phyloP scores from a whole-genome alignment of 2,113 vertebrate species.

The Elephantulus edwardii region DNA sequence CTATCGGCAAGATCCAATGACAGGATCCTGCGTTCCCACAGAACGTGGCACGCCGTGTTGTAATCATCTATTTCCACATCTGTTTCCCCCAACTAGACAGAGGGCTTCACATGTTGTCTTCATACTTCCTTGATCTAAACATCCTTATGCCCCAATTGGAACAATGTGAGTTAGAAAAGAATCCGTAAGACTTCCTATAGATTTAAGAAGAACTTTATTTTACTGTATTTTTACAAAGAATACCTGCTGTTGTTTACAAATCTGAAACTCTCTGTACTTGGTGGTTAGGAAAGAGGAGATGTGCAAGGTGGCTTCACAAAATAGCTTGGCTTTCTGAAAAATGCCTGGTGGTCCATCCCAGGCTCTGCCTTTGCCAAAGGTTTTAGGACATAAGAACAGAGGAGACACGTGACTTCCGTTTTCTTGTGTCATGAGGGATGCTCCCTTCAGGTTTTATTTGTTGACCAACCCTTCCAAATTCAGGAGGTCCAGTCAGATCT shows the following conservation, averaged over 20 bases:
- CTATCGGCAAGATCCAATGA: background rate
- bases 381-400: background rate
- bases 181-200: background rate
- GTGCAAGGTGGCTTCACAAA: background rate
- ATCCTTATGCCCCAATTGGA: background rate
- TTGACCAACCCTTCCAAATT: background rate
- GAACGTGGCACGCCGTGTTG: background rate
- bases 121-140: background rate
- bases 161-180: background rate
- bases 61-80: background rate
- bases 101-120: background rate
- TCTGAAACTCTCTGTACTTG: background rate
- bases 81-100: background rate
- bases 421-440: background rate
- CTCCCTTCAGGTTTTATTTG: background rate
- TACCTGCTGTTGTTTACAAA: background rate
- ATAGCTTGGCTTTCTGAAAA: background rate
- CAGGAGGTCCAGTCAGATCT: background rate
- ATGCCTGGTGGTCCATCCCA: background rate
- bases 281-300: background rate
- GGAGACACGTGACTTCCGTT: background rate
- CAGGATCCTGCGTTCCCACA: background rate
- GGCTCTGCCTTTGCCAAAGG: background rate
- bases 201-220: slow-evolving; percentile 23
- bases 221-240: background rate